Evolutionary conservation across 2,888 invertebrate species (phyloP), one percentile per base, ranked within the genome.

Genomic region (Ectemnius cavifrons): DNA sequence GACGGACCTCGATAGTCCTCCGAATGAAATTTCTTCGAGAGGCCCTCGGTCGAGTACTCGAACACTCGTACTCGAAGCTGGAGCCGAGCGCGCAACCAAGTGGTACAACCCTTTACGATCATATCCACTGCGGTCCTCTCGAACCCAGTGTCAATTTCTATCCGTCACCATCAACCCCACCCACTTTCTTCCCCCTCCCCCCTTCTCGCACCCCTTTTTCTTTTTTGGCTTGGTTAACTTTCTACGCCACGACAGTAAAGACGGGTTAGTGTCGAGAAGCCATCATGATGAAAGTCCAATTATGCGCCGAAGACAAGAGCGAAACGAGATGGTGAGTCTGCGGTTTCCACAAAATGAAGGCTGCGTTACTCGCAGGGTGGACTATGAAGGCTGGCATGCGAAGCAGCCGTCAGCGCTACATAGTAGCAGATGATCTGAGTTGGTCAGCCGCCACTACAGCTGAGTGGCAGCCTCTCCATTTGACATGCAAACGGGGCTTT

Each of bases 401-500:
- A 6, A 14, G 52, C 60, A 61, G 60, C 52, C 13, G 8, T 37
- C 37, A 37, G 64, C 18, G 13, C 52, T 27, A 64, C 37, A 68
- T 65, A 68, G 75, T 67, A 71, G 73, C 57, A 62, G 67, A 80
- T 77, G 76, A 84, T 83, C 80, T 80, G 78, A 79, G 73, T 69
- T 77, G 84, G 81, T 79, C 84, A 81, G 75, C 77, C 78, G 58
- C 66, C 75, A 74, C 74, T 84, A 77, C 75, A 75, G 27, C 69
- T 73, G 76, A 75, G 80, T 72, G 78, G 68, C 79, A 72, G 78
- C 73, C 77, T 66, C 69, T 83, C 78, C 83, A 83, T 86, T 84
- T 85, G 85, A 86, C 82, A 82, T 83, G 83, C 83, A 80, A 82
- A 84, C 79, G 77, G 80, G 49, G 84, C 87, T 86, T 86, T 87